Conservation (phyloP, 2,797 vertebrate genomes). For the Onychomys torridus region DNA sequence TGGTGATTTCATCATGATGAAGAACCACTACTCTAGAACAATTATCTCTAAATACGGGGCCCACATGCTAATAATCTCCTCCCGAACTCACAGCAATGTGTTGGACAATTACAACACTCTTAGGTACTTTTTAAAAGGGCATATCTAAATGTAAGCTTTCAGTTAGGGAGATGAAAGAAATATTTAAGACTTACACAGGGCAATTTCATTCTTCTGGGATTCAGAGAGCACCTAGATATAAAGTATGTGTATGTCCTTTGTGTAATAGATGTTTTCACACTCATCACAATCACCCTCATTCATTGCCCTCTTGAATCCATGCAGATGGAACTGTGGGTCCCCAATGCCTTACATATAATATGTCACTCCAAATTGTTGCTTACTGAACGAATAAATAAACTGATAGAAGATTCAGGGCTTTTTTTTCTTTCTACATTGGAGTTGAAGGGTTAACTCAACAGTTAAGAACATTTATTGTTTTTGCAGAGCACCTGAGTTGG, state of each 20-base stretch:
- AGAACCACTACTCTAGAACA: not conserved
- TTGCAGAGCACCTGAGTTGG: not conserved
- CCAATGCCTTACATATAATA: not conserved
- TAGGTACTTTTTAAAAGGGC: not conserved
- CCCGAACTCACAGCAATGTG: not conserved
- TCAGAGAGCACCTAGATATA: slow-evolving; percentile 7
- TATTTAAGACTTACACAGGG: not conserved
- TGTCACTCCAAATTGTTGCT: not conserved
- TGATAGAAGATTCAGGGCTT: not conserved
- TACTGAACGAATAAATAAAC: not conserved
- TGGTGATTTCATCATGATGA: not conserved
- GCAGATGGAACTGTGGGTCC: not conserved
- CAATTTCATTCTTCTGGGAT: not conserved
- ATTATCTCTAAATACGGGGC: not conserved
- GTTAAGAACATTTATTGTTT: no score
- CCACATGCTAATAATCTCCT: not conserved
- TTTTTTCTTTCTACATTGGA: not conserved
- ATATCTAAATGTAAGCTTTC: slow-evolving; percentile 29
- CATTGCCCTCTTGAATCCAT: not conserved
- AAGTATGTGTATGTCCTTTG: not conserved
- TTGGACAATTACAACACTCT: slow-evolving; percentile 10
- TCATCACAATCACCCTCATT: not conserved
- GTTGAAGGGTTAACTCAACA: not conserved
- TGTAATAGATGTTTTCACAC: not conserved
- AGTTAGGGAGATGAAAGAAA: slow-evolving; percentile 2